Conservation (phyloP, 35 echinoderm and acorn worm species). For the Heliocidaris tuberculata region DNA sequence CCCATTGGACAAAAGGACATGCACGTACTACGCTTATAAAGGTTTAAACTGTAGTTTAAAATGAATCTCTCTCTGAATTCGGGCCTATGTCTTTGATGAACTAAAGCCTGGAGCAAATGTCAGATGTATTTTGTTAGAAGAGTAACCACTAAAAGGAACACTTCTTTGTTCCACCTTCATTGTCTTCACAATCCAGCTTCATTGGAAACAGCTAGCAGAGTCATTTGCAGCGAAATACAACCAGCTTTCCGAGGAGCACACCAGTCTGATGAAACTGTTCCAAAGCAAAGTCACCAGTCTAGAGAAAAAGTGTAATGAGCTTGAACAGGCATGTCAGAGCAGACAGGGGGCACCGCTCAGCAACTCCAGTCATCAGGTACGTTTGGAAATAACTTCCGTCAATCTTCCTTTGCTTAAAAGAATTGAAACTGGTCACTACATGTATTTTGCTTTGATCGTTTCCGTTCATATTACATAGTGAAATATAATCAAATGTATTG, state of each 20-base stretch:
- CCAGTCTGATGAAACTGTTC: neutral
- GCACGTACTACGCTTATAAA: no score
- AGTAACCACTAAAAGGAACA: no score
- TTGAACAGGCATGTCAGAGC: neutral
- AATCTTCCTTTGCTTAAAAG: neutral
- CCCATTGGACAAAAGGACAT: no score
- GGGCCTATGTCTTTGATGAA: no score
- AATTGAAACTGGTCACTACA: neutral
- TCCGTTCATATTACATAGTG: neutral
- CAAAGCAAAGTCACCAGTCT: neutral
- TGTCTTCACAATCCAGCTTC: neutral
- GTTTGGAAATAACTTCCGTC: neutral
- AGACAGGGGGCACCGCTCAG: neutral
- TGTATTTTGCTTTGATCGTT: neutral
- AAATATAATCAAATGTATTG: neutral
- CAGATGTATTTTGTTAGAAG: no score
- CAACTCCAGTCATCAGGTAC: neutral
- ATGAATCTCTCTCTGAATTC: no score
- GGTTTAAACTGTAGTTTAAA: no score
- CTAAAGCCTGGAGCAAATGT: no score
- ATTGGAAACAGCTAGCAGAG: slow-evolving; percentile 3
- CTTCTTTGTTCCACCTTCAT: no score
- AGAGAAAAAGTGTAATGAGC: slow-evolving; percentile 22
- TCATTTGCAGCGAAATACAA: slow-evolving; percentile 13
- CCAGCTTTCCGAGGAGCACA: slow-evolving; percentile 19